A percentile compares a stretch with the other conserved stretches of the same genome.
Conservation (phyloP, 2,888 invertebrate species). For the Bembecia ichneumoniformis region DNA sequence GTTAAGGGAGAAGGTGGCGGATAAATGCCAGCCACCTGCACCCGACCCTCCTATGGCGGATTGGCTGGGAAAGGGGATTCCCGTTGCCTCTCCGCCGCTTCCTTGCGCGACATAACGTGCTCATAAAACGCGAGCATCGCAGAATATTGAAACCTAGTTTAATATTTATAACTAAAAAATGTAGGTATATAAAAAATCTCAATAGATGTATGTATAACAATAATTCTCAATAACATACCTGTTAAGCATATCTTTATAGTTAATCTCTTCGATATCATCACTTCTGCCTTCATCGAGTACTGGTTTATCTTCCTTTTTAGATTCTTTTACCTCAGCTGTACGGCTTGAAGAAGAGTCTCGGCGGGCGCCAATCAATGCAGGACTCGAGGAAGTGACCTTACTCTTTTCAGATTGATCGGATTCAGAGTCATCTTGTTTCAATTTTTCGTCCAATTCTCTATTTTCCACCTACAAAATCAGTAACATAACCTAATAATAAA, state of each 20-base stretch:
- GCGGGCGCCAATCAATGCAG: slow-evolving; percentile 58
- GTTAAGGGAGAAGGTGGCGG: too few relatives aligned
- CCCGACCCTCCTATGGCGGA: too few relatives aligned
- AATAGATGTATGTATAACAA: not conserved
- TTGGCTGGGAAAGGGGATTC: too few relatives aligned
- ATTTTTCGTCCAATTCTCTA: slow-evolving; percentile 78
- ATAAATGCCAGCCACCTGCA: too few relatives aligned
- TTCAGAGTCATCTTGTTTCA: slow-evolving; percentile 75
- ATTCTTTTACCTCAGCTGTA: slow-evolving; percentile 52
- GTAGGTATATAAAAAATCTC: not conserved
- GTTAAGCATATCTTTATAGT: slow-evolving; percentile 60
- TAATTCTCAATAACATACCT: slow-evolving; percentile 27
- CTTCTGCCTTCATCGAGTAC: slow-evolving; percentile 65
- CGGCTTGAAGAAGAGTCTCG: slow-evolving; percentile 68
- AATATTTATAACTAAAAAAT: not conserved
- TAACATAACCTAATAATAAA: slow-evolving; percentile 71
- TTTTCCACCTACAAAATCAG: slow-evolving; percentile 52
- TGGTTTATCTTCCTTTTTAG: slow-evolving; percentile 61
- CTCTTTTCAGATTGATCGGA: slow-evolving; percentile 76
- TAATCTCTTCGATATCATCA: slow-evolving; percentile 78
- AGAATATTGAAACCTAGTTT: not conserved
- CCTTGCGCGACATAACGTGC: too few relatives aligned
- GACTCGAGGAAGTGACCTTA: slow-evolving; percentile 73
- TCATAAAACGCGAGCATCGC: too few relatives aligned
- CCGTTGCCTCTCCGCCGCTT: too few relatives aligned